Evolutionary conservation across 2,888 invertebrate species (phyloP).

Genomic region (Tetanocera ferruginea): DNA sequence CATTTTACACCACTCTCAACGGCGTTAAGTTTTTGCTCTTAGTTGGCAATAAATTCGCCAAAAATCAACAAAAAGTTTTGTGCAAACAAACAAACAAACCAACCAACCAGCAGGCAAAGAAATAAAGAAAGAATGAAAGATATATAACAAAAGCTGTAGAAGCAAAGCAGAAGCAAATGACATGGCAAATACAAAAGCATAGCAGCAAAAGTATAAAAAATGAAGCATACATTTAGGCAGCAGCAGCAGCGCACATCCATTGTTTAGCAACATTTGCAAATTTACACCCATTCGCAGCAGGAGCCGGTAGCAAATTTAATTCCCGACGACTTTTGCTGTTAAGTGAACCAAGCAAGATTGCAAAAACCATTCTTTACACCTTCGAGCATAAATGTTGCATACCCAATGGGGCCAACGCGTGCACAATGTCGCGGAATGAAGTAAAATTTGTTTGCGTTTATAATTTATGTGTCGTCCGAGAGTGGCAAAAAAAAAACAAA

Average conservation of each 20-base stretch:
- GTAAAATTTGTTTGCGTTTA: conserved; percentile 28
- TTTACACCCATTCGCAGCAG: conserved; percentile 1
- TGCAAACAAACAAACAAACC: background rate
- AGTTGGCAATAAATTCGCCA: conserved; percentile 33
- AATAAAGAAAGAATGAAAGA: background rate
- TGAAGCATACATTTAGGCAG: conserved; percentile 31
- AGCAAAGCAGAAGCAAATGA: background rate
- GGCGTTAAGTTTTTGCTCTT: conserved; percentile 11
- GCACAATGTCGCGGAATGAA: background rate
- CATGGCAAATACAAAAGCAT: background rate
- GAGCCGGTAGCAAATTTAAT: background rate
- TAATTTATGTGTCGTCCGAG: background rate
- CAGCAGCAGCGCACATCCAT: conserved; percentile 6
- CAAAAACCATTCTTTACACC: background rate
- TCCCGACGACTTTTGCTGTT: conserved; percentile 5
- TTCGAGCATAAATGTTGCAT: conserved; percentile 14
- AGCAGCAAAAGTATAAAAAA: background rate
- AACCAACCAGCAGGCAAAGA: background rate
- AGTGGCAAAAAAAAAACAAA: background rate
- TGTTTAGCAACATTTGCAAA: conserved; percentile 14
- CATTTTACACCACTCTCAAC: conserved; percentile 29
- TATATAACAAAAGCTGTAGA: background rate
- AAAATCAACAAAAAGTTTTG: conserved; percentile 8
- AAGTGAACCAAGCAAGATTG: background rate
- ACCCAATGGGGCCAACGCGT: background rate